Base-by-base conservation (phyloP, 1,140 invertebrate genomes). In the Pogonomyrmex barbatus region DNA sequence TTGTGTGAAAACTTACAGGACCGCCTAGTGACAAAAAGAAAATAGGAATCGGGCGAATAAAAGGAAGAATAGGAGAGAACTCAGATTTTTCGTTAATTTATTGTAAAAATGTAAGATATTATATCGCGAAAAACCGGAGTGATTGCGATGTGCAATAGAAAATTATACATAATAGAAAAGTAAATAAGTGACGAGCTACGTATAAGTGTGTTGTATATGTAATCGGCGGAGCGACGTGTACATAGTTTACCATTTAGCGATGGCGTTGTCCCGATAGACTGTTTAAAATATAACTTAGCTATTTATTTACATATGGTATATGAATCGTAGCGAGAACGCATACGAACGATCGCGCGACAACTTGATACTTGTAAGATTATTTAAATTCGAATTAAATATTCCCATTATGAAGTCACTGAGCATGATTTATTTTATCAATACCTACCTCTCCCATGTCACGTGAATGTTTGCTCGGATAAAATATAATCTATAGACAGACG, bases 351-450 rank as follows among this genome's bases (percentile, higher is more conserved):
- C 60, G 58, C 86, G 76, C 90, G 89, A 90, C 89, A 89, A 90
- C 88, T 91, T 91, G 87, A 91, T 93, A 93, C 91, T 89, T 89
- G 88, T 91, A 94, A 93, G 88, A 94, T 94, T 94, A 94, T 94
- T 94, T 94, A 94, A 94, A 94, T 91, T 91, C 89, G 91, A 91
- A 95, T 94, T 94, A 94, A 94, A 95, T 95, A 94, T 93, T 94
- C 92, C 93, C 90, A 93, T 89, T 93, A 94, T 93, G 90, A 81
- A 90, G 63, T 58, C 86, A 90, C 54, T 36, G 50, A 81, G 58
- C 56, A 75, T 68, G 60, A 68, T 77, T 88, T 89, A 77, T 89
- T 89, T 84, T 56, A n/a, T 86, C 62, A 52, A 52, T 70, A 76
- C 56, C 60, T 14, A 85, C 33, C 76, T 58, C 60, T 68, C 42